Conservation (phyloP, 1,140 invertebrate genomes). For the Thaumatotibia leucotreta region DNA sequence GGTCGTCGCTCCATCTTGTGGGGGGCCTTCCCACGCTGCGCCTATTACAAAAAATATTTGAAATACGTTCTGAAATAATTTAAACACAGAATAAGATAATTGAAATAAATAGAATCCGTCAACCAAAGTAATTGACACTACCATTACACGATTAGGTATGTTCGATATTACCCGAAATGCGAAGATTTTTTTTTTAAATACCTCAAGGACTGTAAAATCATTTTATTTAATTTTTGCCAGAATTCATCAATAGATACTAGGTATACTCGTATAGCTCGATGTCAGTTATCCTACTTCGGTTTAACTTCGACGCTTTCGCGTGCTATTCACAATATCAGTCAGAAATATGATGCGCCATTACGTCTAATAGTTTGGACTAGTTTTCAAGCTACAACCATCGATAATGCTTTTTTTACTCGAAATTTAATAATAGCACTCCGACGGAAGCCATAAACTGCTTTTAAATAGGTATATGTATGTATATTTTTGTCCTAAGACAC, state of each 20-base stretch:
- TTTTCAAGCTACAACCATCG: background rate
- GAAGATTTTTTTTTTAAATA: too few species aligned
- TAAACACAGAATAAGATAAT: too few species aligned
- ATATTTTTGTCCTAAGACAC: slow-evolving; percentile 41
- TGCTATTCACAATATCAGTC: background rate
- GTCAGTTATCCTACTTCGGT: background rate
- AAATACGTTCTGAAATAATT: too few species aligned
- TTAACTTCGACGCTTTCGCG: background rate
- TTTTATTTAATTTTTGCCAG: background rate
- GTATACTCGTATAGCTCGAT: background rate
- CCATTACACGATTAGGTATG: too few species aligned
- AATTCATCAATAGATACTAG: too few species aligned
- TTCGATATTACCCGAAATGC: too few species aligned
- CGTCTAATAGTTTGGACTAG: slow-evolving; percentile 1
- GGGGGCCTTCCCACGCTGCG: too few species aligned
- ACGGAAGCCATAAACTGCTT: slow-evolving; percentile 20
- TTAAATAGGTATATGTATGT: too few species aligned
- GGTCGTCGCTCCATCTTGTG: too few species aligned
- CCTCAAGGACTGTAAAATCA: background rate
- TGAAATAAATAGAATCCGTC: too few species aligned
- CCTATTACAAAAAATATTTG: too few species aligned
- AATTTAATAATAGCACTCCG: slow-evolving; percentile 13
- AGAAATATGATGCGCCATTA: background rate
- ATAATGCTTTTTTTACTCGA: slow-evolving; percentile 1
- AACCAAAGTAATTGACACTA: too few species aligned